Base-by-base conservation (phyloP, 2,113 vertebrate species). In the Anas platyrhynchos region DNA sequence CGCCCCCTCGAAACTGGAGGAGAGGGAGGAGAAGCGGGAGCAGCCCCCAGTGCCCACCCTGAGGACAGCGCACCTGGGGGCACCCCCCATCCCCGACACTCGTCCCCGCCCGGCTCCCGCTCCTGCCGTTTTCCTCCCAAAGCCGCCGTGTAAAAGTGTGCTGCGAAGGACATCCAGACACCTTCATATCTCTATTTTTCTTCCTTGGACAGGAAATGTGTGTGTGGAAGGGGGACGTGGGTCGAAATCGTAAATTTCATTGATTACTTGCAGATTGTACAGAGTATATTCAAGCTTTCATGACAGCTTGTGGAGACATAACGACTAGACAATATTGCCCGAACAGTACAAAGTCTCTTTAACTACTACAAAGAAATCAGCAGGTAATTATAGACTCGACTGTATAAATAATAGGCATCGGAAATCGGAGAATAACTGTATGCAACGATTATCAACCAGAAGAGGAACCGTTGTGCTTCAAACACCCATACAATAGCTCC, bases 281-380 rank as follows among this genome's bases (percentile, higher is more conserved):
- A 26, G 93, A 77, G 52, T 66, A 91, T 92, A 83, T 58, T 80
- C 62, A 95, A 59, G 71, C 36, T 84, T 88, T 93, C 91, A 56
- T 75, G 94, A 93, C 90, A 91, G 82, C 58, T 96, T 95, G 87
- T 95, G 92, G 79, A 96, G 89, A 89, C 88, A 81, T 91, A 96
- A 90, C 88, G 91, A 93, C 93, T 81, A 82, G 66, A 83, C 83
- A 85, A 73, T 91, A 95, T 94, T 93, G 73, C 73, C 86, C 72
- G 68, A 93, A 86, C 65, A 68, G 94, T 96, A 61, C 44, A 68
- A 88, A 86, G 83, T 90, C 93, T 77, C 89, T 96, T 94, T 93
- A 83, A 94, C 91, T 90, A 75, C 91, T 85, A 93, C 94, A 96
- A 97, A 96, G 96, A 97, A 97, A 97, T 85, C 79, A 97, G 71